phyloP scores from a whole-genome alignment of 2,797 vertebrate genomes.

The Takifugu rubripes region DNA sequence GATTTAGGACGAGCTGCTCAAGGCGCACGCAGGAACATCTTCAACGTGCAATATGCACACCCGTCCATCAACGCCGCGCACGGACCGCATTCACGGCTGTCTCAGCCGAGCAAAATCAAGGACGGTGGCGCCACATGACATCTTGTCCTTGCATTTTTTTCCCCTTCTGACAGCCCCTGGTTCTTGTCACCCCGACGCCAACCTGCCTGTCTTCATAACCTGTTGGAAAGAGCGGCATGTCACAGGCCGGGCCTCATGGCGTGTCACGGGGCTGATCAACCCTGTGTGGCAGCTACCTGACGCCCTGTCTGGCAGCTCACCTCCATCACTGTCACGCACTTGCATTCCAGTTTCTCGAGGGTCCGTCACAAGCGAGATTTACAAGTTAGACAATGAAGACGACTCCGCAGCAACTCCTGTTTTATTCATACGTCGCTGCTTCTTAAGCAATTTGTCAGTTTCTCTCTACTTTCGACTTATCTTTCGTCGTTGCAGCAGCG shows the following conservation, averaged over 20 bases:
- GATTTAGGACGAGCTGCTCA: slow-evolving; percentile 15
- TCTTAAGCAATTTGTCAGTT: not conserved
- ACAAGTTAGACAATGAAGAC: slow-evolving; percentile 32
- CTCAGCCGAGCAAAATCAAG: slow-evolving; percentile 48
- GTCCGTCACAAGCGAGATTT: slow-evolving; percentile 51
- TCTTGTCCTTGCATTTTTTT: slow-evolving; percentile 38
- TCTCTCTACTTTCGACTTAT: not conserved
- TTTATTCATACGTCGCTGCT: not conserved
- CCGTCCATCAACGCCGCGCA: slow-evolving; percentile 30
- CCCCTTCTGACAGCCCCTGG: slow-evolving; percentile 61
- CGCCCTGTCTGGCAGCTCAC: slow-evolving; percentile 60
- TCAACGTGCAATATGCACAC: slow-evolving; percentile 11
- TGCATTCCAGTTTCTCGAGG: slow-evolving; percentile 61
- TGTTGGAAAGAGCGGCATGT: slow-evolving; percentile 54
- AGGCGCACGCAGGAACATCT: slow-evolving; percentile 18
- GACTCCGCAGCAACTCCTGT: slow-evolving; percentile 10
- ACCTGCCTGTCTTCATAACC: slow-evolving; percentile 59
- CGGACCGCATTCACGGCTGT: slow-evolving; percentile 43
- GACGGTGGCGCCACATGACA: slow-evolving; percentile 48
- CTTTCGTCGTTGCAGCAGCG: slow-evolving; percentile 19
- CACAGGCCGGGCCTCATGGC: slow-evolving; percentile 45
- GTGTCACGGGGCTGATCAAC: slow-evolving; percentile 58
- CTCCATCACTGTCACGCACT: slow-evolving; percentile 68
- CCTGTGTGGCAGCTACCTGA: slow-evolving; percentile 65
- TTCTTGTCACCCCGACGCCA: slow-evolving; percentile 61